A percentile compares a stretch with the other conserved stretches of the same genome.
Evolutionary conservation across 2,888 invertebrate genomes (phyloP).

Genomic region (Lasioglossum oenotherae): DNA sequence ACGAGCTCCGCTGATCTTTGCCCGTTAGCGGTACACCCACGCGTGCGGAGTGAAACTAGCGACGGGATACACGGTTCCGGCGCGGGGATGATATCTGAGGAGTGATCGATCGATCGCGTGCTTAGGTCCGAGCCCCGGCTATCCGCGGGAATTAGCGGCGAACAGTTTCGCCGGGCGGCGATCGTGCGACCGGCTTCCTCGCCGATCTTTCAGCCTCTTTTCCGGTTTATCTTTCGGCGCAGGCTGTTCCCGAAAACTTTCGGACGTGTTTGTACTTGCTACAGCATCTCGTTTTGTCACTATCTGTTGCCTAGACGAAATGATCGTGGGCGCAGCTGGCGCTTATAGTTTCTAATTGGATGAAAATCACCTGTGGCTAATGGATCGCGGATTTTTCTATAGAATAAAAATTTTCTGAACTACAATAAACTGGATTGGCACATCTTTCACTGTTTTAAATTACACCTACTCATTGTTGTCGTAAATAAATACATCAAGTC

Average conservation of each 20-base stretch:
- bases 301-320: too few species aligned
- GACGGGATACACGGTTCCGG: conserved; percentile 39
- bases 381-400: too few species aligned
- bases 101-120: conserved; percentile 62
- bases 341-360: background rate
- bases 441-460: too few species aligned
- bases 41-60: conserved; percentile 61
- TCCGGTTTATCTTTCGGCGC: background rate
- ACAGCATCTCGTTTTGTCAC: background rate
- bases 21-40: conserved; percentile 71
- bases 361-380: too few species aligned
- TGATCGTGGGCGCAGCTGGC: too few species aligned
- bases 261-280: background rate
- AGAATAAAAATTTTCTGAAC: too few species aligned
- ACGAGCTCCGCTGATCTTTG: conserved; percentile 69
- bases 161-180: conserved; percentile 22
- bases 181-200: background rate
- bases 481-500: background rate
- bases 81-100: conserved; percentile 33
- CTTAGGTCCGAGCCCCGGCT: background rate
- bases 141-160: conserved; percentile 43
- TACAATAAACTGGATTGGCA: too few species aligned
- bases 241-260: background rate
- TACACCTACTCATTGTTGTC: too few species aligned
- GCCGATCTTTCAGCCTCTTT: background rate